Base-by-base conservation (phyloP, 2,888 invertebrate genomes). In the Dromius quadrimaculatus region DNA sequence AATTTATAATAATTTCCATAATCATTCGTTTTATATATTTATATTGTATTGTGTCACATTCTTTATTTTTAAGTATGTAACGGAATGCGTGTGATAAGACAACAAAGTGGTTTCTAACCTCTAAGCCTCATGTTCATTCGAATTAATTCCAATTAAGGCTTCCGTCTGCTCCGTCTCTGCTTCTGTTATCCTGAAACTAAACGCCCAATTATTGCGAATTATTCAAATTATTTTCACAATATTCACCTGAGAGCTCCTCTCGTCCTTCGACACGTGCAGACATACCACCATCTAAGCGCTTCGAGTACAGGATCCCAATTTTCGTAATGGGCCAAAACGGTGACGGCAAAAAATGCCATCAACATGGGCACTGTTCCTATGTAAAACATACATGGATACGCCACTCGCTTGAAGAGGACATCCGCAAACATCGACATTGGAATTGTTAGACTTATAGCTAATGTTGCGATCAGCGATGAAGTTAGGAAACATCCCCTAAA, bases 401-500 rank as follows among this genome's bases (percentile, higher is more conserved):
- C 84, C 75, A 92, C 88, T 75, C 87, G 85, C 80, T 91, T 90
- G 41, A 93, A 81, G 61, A 92, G 79, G 38, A 92, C 87, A 83
- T 97, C 96, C 75, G 92, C 93, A 75, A 93, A 83, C 88, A 95
- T 92, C 32, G 95, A 91, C 83, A 98, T 87, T 65, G 98, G 98
- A 81, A 95, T 92, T 73, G 92, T 92, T 76, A 97, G 84, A 75
- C 93, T 92, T 74, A 97, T 88, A 70, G 95, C 89, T 76, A 95
- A 82, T 1, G 95, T 95, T 20, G 95, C 97, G 76, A 95, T 91
- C 54, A 94, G 86, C 0, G 95, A 91, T 9, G 97, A 97, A 13
- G 98, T 98, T 76, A 98, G 84, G 77, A 97, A 95, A 77, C 95
- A 93, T 59, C 96, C 98, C 94, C 96, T 96, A 83, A 1, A 83